Conservation (phyloP, 2,797 vertebrate species). For the Taeniopygia guttata region DNA sequence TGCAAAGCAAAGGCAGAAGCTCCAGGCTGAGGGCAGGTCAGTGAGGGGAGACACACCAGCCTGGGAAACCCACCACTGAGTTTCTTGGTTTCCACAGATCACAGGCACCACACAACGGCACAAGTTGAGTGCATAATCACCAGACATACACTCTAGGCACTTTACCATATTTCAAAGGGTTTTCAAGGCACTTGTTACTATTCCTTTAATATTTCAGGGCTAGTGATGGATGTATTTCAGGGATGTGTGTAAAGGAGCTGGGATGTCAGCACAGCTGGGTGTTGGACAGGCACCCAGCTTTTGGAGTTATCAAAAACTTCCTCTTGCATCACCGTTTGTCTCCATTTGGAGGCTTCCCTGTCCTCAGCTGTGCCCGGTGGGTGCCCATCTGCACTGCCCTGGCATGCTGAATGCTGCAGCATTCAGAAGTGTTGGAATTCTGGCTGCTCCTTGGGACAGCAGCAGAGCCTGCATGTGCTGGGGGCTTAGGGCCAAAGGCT, state of each 20-base stretch:
- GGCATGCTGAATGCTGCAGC: background rate
- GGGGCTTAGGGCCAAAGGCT: background rate
- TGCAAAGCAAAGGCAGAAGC: background rate
- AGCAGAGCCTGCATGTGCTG: accelerated
- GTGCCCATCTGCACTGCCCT: background rate
- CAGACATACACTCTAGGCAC: background rate
- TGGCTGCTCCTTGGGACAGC: background rate
- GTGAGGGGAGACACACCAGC: background rate
- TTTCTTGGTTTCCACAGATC: background rate
- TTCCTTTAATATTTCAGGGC: background rate
- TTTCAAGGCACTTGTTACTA: background rate
- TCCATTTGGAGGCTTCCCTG: background rate
- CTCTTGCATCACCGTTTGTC: background rate
- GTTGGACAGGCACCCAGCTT: accelerated
- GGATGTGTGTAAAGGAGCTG: background rate
- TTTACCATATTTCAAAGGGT: background rate
- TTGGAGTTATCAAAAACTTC: background rate
- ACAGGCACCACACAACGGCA: background rate
- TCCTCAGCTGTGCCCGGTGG: accelerated
- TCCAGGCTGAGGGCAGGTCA: background rate
- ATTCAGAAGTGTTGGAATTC: too few relatives aligned
- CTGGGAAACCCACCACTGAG: background rate
- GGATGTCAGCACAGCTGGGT: background rate
- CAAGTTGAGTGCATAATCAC: background rate
- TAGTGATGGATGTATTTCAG: background rate